These are phyloP conservation scores for Psephotus haematonotus DNA, from an alignment of 2,113 vertebrate species.

Conservation along the genomic window DNA sequence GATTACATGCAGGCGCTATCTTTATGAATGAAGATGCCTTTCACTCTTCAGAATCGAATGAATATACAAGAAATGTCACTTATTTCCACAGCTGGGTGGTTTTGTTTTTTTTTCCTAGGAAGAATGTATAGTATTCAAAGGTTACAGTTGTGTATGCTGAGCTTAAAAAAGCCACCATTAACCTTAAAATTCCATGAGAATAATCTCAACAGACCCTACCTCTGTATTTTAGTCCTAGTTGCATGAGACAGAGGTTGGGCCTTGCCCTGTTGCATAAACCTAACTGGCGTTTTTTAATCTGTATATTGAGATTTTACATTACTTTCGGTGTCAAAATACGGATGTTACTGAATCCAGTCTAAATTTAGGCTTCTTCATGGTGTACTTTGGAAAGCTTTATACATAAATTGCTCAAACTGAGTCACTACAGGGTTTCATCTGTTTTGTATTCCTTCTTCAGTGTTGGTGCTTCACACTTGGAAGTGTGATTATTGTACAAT, in stretches of 20 bases:
- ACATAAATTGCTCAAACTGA: not conserved
- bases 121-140: not conserved
- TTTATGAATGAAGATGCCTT: not conserved
- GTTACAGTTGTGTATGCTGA: not conserved
- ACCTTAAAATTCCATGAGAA: not conserved
- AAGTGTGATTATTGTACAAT: conserved; percentile 15
- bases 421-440: conserved; percentile 6
- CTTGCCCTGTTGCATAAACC: not conserved
- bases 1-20: accelerated
- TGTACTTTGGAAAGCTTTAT: conserved; percentile 4
- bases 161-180: not conserved
- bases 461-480: conserved; percentile 19
- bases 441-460: not conserved
- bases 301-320: not conserved
- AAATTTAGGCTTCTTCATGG: conserved; percentile 25
- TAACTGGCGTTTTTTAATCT: not conserved
- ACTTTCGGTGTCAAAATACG: not conserved
- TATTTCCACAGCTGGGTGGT: not conserved
- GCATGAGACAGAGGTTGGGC: not conserved
- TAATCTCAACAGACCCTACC: not conserved
- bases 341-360: not conserved
- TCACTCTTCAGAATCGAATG: not conserved
- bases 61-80: not conserved
- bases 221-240: not conserved
- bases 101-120: not conserved